Base-by-base conservation (phyloP, 1,140 invertebrate genomes). In the Melitaea cinxia region DNA sequence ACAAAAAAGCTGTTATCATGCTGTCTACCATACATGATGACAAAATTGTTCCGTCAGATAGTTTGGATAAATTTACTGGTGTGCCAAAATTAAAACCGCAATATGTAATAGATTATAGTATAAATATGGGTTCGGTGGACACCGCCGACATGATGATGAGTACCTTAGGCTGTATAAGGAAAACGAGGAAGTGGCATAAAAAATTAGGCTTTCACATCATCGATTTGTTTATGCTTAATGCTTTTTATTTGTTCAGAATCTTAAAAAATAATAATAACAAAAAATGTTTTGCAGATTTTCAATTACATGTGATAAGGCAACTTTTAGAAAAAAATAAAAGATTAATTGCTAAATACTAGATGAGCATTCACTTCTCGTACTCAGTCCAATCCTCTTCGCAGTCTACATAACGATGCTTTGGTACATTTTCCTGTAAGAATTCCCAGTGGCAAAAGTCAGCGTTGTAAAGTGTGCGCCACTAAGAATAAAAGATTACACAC, bases 41-140 rank as follows among this genome's bases (percentile, higher is more conserved):
- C 10, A 35, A 12, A 35, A 7, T 35, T 7, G 12, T 35, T 7
- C 30, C 30, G 2, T 35, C 30, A 35, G 4, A 2, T 2, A 4
- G 12, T 4, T 4, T 7, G 10, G 30, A 35, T 12, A 7, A 12
- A 4, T 12, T 2, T 7, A 35, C 30, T 35, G 30, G 30, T 4
- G 1, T 35, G 12, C 30, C 30, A 4, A 12, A 7, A 12, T 2
- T 35, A 12, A 35, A 35, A 35, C 30, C 30, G 12, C 4, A 35
- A 12, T 35, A 10, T 35, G 10, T 35, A 35, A 10, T 35, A 7
- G 30, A 35, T 12, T 35, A 35, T 12, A 35, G 1, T 7, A 7
- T 35, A 35, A 35, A 4, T 10, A 91, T 90, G 80, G 83, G 81
- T 21, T 57, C 68, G 23, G 81, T 90, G 1, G 85, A 89, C 62